phyloP scores from a whole-genome alignment of 2,797 vertebrate species.

The Pangasius mekongensis region DNA sequence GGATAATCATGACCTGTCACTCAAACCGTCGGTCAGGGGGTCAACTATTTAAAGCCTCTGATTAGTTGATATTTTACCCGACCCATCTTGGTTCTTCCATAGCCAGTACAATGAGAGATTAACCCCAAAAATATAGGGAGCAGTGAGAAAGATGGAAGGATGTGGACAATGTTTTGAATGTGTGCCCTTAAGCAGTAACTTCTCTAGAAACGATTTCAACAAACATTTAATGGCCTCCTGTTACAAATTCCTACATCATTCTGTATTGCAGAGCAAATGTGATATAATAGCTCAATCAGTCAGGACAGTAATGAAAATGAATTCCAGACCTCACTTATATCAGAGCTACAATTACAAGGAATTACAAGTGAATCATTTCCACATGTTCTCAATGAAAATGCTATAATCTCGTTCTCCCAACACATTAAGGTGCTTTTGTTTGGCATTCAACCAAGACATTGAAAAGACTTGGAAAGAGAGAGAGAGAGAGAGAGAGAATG shows the following conservation, averaged over 20 bases:
- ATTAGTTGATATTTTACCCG: slow-evolving; percentile 39
- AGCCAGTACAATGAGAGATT: background rate
- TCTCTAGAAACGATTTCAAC: slow-evolving; percentile 79
- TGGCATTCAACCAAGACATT: slow-evolving; percentile 78
- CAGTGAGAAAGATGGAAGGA: slow-evolving; percentile 31
- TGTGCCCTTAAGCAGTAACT: slow-evolving; percentile 76
- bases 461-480: slow-evolving; percentile 33
- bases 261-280: slow-evolving; percentile 84
- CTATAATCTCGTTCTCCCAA: slow-evolving; percentile 93
- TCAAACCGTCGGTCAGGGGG: slow-evolving; percentile 21
- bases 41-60: slow-evolving; percentile 42
- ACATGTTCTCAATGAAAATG: slow-evolving; percentile 96
- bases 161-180: slow-evolving; percentile 58
- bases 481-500: slow-evolving; percentile 47
- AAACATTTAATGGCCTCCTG: slow-evolving; percentile 88
- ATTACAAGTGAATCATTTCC: slow-evolving; percentile 96
- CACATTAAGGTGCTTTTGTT: slow-evolving; percentile 94
- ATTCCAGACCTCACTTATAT: slow-evolving; percentile 94
- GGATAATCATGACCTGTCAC: slow-evolving; percentile 38
- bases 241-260: slow-evolving; percentile 87
- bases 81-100: slow-evolving; percentile 13
- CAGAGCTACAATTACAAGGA: slow-evolving; percentile 95
- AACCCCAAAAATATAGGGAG: slow-evolving; percentile 15
- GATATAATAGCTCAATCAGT: slow-evolving; percentile 98
- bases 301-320: slow-evolving; percentile 94